Evolutionary conservation across 2,113 vertebrate species (phyloP), one percentile per base, ranked within the genome.

Genomic region (Lepidothrix coronata): DNA sequence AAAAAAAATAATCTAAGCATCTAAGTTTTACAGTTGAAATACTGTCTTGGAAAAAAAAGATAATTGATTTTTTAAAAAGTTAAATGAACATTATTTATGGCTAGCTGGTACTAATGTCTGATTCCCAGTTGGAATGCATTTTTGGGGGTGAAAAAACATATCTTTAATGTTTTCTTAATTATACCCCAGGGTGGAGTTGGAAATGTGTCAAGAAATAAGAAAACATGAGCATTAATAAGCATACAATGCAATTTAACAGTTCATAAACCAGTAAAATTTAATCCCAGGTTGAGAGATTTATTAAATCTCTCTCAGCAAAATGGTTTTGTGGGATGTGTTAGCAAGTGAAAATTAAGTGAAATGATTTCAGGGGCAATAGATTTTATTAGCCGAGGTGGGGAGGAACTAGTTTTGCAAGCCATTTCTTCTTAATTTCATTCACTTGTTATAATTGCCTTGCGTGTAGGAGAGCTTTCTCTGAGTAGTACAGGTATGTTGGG

Each of bases 221-320:
- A 96, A 98, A 97, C 93, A 96, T 66, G 70, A 93, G 63, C 72
- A 97, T 98, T 98, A 97, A 97, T 98, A 98, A 97, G 92, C 96
- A 97, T 97, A 98, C 97, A 98, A 89, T 97, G 96, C 97, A 98
- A 98, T 98, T 98, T 98, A 98, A 98, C 98, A 98, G 98, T 98
- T 98, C 98, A 98, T 99, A 99, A 99, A 98, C 92, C 97, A 98
- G 97, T 98, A 98, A 98, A 98, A 99, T 98, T 98, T 98, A 98
- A 98, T 98, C 97, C 90, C 85, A 94, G 96, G 59, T 96, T 92
- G 95, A 96, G 95, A 98, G 97, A 98, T 99, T 98, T 98, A 98
- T 98, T 98, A 98, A 98, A 99, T 98, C 98, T 98, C 94, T 97
- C 84, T 97, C 94, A 98, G 95, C 88, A 98, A 97, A 98, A 97